Percentiles rank a stretch among this genome's conserved stretches.
Evolutionary conservation across 2,888 invertebrate genomes (phyloP).

Genomic region (Apamea monoglypha): DNA sequence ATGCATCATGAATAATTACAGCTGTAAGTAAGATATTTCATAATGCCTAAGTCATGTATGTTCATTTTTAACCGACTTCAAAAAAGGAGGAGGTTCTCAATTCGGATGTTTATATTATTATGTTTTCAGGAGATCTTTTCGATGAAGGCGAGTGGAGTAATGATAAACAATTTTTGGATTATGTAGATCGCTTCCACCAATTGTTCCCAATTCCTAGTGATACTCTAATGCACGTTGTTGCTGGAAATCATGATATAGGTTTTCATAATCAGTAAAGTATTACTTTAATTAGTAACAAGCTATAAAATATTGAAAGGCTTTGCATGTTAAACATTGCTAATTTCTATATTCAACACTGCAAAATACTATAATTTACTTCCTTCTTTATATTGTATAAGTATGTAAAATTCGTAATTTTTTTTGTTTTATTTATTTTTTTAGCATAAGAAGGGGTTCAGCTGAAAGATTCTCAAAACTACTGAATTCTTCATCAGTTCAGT

Average conservation of each 20-base stretch:
- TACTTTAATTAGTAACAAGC: background rate
- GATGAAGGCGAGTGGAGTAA: slow-evolving; percentile 98
- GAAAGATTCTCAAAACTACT: slow-evolving; percentile 93
- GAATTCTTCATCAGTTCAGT: slow-evolving; percentile 93
- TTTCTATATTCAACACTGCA: background rate
- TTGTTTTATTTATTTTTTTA: slow-evolving; percentile 49
- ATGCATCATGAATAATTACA: background rate
- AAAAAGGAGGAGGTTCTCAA: too few relatives aligned
- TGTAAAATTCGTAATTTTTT: too few relatives aligned
- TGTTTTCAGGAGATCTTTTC: slow-evolving; percentile 95
- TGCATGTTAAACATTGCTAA: slow-evolving; percentile 3
- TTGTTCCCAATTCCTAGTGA: slow-evolving; percentile 93
- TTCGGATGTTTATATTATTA: too few relatives aligned
- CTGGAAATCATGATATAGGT: slow-evolving; percentile 99
- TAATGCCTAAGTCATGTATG: too few relatives aligned
- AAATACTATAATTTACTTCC: background rate
- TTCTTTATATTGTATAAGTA: background rate
- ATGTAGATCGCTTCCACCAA: slow-evolving; percentile 94
- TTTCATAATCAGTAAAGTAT: slow-evolving; percentile 96
- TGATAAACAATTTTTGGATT: slow-evolving; percentile 93
- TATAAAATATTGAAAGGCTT: background rate
- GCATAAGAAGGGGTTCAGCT: slow-evolving; percentile 90
- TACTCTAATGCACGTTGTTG: slow-evolving; percentile 93
- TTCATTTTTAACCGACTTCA: too few relatives aligned
- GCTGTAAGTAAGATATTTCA: background rate